Percentiles rank a stretch among this genome's conserved stretches.
Evolutionary conservation across 2,113 vertebrate species (phyloP).

Genomic region (Xiphorhynchus elegans): DNA sequence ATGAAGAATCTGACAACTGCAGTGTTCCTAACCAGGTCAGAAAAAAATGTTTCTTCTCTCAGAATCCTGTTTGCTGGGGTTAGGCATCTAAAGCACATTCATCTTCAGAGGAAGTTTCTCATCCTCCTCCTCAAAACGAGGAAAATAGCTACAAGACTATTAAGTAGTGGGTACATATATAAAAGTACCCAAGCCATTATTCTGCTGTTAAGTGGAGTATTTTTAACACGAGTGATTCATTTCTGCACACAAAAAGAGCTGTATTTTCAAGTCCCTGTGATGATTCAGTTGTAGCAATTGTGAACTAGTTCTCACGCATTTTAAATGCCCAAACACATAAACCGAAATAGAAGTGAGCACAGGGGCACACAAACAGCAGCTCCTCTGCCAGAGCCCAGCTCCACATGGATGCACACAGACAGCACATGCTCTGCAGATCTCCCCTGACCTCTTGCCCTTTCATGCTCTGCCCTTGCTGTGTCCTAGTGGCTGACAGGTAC

Average conservation of each 20-base stretch:
- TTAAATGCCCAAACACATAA: not conserved
- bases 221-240: not conserved
- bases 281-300: slow-evolving; percentile 7
- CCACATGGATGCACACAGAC: not conserved
- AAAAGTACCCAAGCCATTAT: not conserved
- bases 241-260: not conserved
- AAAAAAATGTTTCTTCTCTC: not conserved
- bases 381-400: not conserved
- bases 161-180: not conserved
- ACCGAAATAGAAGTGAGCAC: not conserved
- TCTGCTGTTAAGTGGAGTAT: not conserved
- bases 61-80: not conserved
- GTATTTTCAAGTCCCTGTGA: not conserved
- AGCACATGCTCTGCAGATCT: not conserved
- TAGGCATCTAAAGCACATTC: not conserved
- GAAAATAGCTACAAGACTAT: not conserved
- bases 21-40: not conserved
- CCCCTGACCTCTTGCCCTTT: not conserved
- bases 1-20: not conserved
- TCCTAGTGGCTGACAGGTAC: not conserved
- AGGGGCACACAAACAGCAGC: not conserved
- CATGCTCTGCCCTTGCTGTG: not conserved
- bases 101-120: not conserved
- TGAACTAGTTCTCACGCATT: not conserved
- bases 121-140: not conserved